Conservation (phyloP, 2,113 vertebrate species). For the Grammomys surdaster region DNA sequence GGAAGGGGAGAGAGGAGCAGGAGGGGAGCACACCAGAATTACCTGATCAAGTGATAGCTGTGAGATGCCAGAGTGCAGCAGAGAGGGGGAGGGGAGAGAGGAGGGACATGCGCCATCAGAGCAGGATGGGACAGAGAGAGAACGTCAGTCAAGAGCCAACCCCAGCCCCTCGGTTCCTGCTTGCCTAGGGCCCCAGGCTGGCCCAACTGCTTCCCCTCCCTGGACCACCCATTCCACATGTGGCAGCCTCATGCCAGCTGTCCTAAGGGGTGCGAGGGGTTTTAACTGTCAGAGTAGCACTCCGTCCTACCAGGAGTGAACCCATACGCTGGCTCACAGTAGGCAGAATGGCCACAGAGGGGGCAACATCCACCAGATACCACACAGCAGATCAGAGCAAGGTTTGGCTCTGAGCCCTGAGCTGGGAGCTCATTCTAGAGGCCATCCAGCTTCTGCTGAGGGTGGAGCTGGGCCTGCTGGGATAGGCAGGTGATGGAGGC, state of each 20-base stretch:
- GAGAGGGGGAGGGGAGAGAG: slow-evolving; percentile 85
- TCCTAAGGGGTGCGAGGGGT: slow-evolving; percentile 75
- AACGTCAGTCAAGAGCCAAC: slow-evolving; percentile 77
- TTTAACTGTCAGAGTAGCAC: background rate
- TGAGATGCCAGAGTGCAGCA: slow-evolving; percentile 94
- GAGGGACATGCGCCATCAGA: slow-evolving; percentile 95
- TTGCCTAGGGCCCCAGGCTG: slow-evolving; percentile 10
- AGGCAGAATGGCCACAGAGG: background rate
- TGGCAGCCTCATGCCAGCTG: slow-evolving; percentile 48
- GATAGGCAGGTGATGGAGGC: background rate
- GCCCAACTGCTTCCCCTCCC: slow-evolving; percentile 49
- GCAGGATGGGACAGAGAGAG: slow-evolving; percentile 88
- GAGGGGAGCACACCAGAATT: slow-evolving; percentile 90
- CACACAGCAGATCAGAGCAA: background rate
- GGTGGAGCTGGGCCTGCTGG: background rate
- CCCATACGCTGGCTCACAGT: background rate
- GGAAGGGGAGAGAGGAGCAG: slow-evolving; percentile 83
- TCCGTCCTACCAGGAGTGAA: background rate
- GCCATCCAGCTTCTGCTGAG: background rate
- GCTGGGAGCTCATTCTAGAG: background rate
- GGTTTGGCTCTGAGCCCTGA: background rate
- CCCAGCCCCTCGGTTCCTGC: slow-evolving; percentile 26
- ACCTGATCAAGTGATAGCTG: slow-evolving; percentile 99
- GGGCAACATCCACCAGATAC: background rate
- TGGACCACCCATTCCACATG: background rate